A percentile compares a stretch with the other conserved stretches of the same genome.
Conservation (phyloP, 2,113 vertebrate species). For the Jacana jacana region DNA sequence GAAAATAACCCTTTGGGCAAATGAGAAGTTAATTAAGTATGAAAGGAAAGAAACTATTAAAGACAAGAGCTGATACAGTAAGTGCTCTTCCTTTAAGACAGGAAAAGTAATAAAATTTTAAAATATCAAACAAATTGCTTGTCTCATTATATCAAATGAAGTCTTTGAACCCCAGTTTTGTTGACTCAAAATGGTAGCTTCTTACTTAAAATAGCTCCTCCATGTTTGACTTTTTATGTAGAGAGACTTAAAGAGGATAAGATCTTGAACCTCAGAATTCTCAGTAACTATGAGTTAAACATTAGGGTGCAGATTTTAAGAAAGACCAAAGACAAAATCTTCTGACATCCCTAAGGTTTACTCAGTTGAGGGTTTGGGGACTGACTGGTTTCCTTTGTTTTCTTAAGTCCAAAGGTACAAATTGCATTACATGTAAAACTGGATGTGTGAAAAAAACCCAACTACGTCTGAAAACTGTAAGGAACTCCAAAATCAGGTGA, state of each 20-base stretch:
- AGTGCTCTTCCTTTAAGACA: background rate
- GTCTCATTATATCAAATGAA: background rate
- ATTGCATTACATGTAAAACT: background rate
- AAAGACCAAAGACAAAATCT: background rate
- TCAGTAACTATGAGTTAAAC: background rate
- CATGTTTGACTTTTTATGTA: rapidly evolving
- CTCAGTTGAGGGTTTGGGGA: background rate
- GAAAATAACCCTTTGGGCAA: background rate
- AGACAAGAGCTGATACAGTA: background rate
- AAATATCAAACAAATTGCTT: background rate
- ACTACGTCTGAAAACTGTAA: background rate
- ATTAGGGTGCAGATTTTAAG: background rate
- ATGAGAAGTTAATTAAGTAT: background rate
- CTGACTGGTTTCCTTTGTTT: background rate
- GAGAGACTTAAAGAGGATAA: background rate
- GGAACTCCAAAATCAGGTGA: background rate
- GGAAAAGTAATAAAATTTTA: background rate
- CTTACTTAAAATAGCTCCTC: background rate
- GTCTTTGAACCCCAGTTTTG: background rate
- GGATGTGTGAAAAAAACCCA: background rate
- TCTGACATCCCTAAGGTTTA: background rate
- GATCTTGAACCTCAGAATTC: background rate
- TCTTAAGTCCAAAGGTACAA: background rate
- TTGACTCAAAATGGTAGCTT: background rate
- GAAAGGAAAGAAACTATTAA: background rate